A percentile compares a stretch with the other conserved stretches of the same genome.
Evolutionary conservation across 2,888 invertebrate genomes (phyloP).

Genomic region (Acronicta aceris): DNA sequence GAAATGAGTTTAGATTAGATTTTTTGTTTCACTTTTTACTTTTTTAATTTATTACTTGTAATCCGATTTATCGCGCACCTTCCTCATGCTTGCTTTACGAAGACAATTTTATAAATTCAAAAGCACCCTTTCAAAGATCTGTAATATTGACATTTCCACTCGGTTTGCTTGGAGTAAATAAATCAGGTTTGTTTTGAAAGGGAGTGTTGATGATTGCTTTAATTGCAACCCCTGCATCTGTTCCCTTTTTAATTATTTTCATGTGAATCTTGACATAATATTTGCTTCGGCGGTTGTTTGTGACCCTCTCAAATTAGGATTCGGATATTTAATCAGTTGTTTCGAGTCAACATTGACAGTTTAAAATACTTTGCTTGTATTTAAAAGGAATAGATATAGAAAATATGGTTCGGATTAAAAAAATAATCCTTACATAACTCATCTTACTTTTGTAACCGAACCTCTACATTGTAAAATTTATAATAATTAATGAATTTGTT

Average conservation of each 20-base stretch:
- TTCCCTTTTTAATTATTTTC: slow-evolving; percentile 54
- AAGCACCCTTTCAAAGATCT: slow-evolving; percentile 40
- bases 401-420: too few species aligned
- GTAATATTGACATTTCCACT: slow-evolving; percentile 50
- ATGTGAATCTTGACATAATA: slow-evolving; percentile 46
- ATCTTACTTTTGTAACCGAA: too few species aligned
- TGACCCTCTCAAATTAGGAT: slow-evolving; percentile 36
- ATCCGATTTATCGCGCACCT: slow-evolving; percentile 77
- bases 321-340: slow-evolving; percentile 35
- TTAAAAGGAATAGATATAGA: too few species aligned
- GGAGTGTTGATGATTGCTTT: slow-evolving; percentile 50
- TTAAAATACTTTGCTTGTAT: background rate
- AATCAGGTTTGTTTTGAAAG: slow-evolving; percentile 40
- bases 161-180: slow-evolving; percentile 43
- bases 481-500: too few species aligned
- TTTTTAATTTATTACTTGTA: slow-evolving; percentile 82
- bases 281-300: slow-evolving; percentile 37
- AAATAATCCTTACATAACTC: too few species aligned
- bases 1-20: slow-evolving; percentile 73
- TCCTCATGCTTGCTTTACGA: slow-evolving; percentile 44
- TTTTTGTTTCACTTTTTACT: slow-evolving; percentile 64
- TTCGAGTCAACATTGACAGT: slow-evolving; percentile 3
- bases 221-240: slow-evolving; percentile 47
- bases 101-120: slow-evolving; percentile 43
- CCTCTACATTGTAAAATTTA: too few species aligned